These are phyloP conservation scores for Eupithecia subfuscata DNA, from an alignment of 2,888 invertebrate genomes.

Conservation along the genomic window DNA sequence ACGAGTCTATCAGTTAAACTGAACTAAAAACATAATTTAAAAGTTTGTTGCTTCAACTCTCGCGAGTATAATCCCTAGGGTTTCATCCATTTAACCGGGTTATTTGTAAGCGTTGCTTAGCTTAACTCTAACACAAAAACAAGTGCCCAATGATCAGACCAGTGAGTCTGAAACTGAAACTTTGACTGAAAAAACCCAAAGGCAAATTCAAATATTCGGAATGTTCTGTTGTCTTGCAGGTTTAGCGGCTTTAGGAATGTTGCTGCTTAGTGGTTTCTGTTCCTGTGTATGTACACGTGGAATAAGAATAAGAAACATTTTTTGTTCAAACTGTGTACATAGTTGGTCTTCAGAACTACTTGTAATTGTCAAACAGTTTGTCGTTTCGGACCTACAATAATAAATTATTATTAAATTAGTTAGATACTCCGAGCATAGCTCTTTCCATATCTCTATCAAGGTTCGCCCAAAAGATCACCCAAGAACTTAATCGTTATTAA, in stretches of 20 bases:
- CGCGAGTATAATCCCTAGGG: slow-evolving; percentile 11
- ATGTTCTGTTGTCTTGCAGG: neutral
- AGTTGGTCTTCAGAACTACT: too few species aligned
- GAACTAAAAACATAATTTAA: slow-evolving; percentile 19
- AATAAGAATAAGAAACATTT: too few species aligned
- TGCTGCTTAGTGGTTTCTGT: neutral
- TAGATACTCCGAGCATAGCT: neutral
- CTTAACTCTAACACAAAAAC: neutral
- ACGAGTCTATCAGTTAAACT: slow-evolving; percentile 20
- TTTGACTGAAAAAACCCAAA: neutral
- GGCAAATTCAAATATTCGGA: neutral
- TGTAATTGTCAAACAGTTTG: too few species aligned
- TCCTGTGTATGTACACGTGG: neutral
- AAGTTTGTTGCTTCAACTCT: slow-evolving; percentile 16
- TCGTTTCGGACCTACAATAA: too few species aligned
- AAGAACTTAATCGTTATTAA: neutral
- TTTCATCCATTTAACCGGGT: slow-evolving; percentile 2
- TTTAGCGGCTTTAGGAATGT: neutral
- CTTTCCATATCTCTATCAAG: neutral
- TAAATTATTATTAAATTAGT: too few species aligned
- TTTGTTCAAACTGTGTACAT: too few species aligned
- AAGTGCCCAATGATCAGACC: neutral
- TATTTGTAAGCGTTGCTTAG: neutral
- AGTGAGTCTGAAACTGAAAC: neutral
- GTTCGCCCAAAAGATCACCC: neutral